Conservation (phyloP, 2,797 vertebrate genomes). For the Gymnothorax reevesii region DNA sequence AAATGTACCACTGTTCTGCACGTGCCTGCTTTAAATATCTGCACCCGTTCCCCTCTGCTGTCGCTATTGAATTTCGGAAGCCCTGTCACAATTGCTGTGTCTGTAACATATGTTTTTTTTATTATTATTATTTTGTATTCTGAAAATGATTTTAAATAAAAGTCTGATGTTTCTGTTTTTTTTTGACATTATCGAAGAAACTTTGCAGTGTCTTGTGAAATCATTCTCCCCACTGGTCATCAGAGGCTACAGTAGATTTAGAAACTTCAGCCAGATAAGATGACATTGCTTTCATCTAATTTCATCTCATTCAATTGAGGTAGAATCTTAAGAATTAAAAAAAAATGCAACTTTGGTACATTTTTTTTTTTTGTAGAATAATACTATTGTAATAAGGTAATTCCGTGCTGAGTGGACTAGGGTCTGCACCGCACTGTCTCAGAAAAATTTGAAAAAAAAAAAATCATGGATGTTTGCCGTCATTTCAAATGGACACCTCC, state of each 20-base stretch:
- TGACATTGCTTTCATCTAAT: background rate
- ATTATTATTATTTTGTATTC: constrained; percentile 13
- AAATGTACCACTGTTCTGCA: constrained; percentile 20
- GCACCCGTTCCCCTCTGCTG: constrained; percentile 36
- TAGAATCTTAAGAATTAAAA: background rate
- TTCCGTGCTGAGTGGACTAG: too few species aligned
- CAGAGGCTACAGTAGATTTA: background rate
- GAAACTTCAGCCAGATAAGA: background rate
- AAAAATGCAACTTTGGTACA: too few species aligned
- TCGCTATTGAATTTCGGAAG: background rate
- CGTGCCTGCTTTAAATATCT: constrained; percentile 1
- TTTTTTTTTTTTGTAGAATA: too few species aligned
- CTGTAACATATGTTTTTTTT: constrained; percentile 30
- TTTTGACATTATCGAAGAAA: background rate
- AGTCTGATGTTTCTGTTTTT: background rate
- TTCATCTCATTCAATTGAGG: background rate
- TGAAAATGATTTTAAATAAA: constrained; percentile 29
- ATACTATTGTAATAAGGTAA: too few species aligned
- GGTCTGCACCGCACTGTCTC: too few species aligned
- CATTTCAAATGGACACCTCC: too few species aligned
- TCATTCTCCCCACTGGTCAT: background rate
- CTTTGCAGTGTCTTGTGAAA: background rate
- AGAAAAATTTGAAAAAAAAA: too few species aligned
- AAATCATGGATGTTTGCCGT: too few species aligned
- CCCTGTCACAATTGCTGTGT: constrained; percentile 1